Base-by-base conservation (phyloP, 2,888 invertebrate species). In the Gastracanthus pulcherrimus region DNA sequence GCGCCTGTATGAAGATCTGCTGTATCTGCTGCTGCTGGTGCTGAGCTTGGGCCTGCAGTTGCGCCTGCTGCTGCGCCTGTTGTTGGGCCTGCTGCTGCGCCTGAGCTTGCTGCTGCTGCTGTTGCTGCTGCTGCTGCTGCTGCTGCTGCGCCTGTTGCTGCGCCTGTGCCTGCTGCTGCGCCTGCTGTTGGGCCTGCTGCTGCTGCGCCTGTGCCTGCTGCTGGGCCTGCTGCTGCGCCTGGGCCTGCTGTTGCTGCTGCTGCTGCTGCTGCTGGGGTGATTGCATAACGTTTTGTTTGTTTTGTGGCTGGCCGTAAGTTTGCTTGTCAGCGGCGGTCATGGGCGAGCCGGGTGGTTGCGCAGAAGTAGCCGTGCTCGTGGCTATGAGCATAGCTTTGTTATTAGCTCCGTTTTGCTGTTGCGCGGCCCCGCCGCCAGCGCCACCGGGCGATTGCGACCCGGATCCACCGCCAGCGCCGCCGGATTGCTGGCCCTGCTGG, bases 241-340 rank as follows among this genome's bases (percentile, higher is more conserved):
- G 87, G 62, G 80, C 82, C 51, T 82, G 84, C n/a, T n/a, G n/a
- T n/a, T n/a, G n/a, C 64, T 84, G 84, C 80, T 86, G 86, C 7
- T 85, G 85, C 64, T 85, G 88, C 85, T 86, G 87, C 83, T 88
- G 91, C 84, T 89, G 89, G 75, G 92, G 89, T 86, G 92, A 88
- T 88, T 91, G 91, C 87, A 91, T 89, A 84, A 89, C 88, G 85
- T 67, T 29, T 76, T 82, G 82, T 77, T 82, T 82, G 86, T 90
- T 91, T 87, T 91, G 90, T 86, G 90, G 91, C 16, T 86, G 87
- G 83, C 90, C 92, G 83, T 93, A 87, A 87, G 93, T 90, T 92
- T 93, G 91, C 86, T 93, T 92, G 93, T 95, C 93, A 82, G 93
- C 91, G 86, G 91, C 85, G 88, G 92, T 90, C 93, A 94, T 92